phyloP scores from a whole-genome alignment of 2,888 invertebrate genomes.

The Nemoura dubitans region DNA sequence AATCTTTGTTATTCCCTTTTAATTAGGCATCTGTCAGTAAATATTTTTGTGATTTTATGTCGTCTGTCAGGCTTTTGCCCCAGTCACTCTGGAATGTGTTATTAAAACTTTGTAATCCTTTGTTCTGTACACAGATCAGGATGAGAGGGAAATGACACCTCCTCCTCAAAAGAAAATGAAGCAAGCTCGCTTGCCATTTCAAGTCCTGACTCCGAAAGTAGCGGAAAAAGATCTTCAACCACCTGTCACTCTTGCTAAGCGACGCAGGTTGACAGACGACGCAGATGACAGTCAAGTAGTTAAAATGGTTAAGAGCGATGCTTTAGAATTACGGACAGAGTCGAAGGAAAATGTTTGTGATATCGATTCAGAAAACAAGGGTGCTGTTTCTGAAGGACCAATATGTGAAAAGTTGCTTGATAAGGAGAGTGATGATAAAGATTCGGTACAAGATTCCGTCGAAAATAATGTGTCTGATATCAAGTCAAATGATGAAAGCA shows the following conservation, averaged over 20 bases:
- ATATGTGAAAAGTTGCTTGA: conserved; percentile 52
- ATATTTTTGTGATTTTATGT: too few species aligned
- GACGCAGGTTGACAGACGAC: conserved; percentile 62
- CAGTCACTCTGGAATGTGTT: too few species aligned
- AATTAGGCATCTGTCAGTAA: too few species aligned
- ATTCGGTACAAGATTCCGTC: conserved; percentile 45
- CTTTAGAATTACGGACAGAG: conserved; percentile 50
- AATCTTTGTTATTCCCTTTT: too few species aligned
- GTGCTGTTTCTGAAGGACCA: conserved; percentile 55
- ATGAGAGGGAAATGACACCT: conserved; percentile 17
- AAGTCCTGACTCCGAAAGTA: conserved; percentile 62
- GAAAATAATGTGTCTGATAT: neutral
- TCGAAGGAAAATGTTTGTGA: conserved; percentile 59
- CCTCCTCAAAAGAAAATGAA: conserved; percentile 43
- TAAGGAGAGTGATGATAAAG: conserved; percentile 34
- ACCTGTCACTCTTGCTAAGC: conserved; percentile 55
- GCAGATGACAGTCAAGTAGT: conserved; percentile 61
- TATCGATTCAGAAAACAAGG: conserved; percentile 44
- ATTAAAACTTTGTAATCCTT: neutral
- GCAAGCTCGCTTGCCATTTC: conserved; percentile 68
- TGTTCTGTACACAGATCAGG: neutral
- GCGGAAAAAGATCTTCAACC: conserved; percentile 55
- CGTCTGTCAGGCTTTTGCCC: too few species aligned
- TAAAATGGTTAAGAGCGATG: conserved; percentile 54
- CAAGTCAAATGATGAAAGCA: neutral